phyloP scores from a whole-genome alignment of 2,888 invertebrate genomes.

The Margaritifera margaritifera region DNA sequence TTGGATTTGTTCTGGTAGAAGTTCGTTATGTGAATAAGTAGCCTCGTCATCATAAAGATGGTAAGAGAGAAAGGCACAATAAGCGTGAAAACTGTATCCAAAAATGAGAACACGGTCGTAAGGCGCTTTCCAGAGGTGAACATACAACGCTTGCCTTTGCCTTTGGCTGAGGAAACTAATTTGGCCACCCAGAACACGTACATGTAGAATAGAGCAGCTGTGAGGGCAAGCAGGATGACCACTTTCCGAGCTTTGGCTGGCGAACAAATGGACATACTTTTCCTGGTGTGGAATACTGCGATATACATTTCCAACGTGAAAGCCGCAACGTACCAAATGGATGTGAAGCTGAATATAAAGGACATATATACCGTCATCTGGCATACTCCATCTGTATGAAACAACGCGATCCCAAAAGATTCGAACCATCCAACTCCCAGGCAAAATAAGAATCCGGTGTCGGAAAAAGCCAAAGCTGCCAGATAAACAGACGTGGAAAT shows the following conservation, averaged over 20 bases:
- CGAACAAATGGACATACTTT: constrained; percentile 37
- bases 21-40: constrained; percentile 79
- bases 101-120: constrained; percentile 49
- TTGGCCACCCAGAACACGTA: constrained; percentile 51
- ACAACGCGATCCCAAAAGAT: constrained; percentile 39
- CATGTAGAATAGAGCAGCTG: constrained; percentile 42
- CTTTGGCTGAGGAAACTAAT: constrained; percentile 12
- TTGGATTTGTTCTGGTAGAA: constrained; percentile 39
- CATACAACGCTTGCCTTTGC: constrained; percentile 26
- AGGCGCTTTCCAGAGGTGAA: constrained; percentile 29
- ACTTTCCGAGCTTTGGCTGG: constrained; percentile 35
- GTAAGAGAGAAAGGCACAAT: constrained; percentile 83
- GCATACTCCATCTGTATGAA: constrained; percentile 49
- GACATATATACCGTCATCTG: constrained; percentile 52
- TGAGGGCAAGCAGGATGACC: constrained; percentile 30
- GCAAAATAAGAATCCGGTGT: constrained; percentile 51
- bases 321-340: constrained; percentile 57
- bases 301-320: constrained; percentile 58
- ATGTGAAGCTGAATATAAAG: constrained; percentile 57
- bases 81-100: constrained; percentile 84
- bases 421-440: constrained; percentile 55
- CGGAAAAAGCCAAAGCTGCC: constrained; percentile 50
- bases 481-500: constrained; percentile 54
- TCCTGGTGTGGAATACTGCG: constrained; percentile 45
- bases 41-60: constrained; percentile 81